Conservation (phyloP, 2,113 vertebrate genomes). For the Leptobrachium leishanense region DNA sequence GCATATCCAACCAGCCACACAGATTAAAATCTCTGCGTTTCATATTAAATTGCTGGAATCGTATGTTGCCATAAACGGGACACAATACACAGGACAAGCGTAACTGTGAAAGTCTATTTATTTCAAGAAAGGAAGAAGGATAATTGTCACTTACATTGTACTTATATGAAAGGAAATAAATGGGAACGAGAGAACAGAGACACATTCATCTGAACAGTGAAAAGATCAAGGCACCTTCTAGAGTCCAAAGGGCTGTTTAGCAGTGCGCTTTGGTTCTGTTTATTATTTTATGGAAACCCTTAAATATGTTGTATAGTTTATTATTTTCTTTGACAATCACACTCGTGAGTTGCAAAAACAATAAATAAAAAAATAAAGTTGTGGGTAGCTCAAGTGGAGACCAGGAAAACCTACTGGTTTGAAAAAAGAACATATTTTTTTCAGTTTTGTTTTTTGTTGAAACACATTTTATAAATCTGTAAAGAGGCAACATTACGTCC, state of each 20-base stretch:
- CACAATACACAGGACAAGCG: slow-evolving; percentile 16
- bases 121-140: slow-evolving; percentile 63
- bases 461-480: too few species aligned
- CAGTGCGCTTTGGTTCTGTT: slow-evolving; percentile 46
- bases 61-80: background rate
- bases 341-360: slow-evolving; percentile 29
- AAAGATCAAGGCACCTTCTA: slow-evolving; percentile 67
- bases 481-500: too few species aligned
- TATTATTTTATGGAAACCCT: slow-evolving; percentile 44
- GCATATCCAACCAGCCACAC: too few species aligned
- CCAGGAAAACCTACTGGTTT: too few species aligned
- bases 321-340: slow-evolving; percentile 24
- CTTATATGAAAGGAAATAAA: slow-evolving; percentile 60
- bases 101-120: slow-evolving; percentile 67
- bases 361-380: background rate
- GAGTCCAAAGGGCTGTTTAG: slow-evolving; percentile 57
- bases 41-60: too few species aligned
- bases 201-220: slow-evolving; percentile 64
- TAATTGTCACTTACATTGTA: slow-evolving; percentile 56
- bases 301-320: slow-evolving; percentile 12
- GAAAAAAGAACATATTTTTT: too few species aligned
- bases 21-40: background rate
- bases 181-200: slow-evolving; percentile 53
- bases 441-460: too few species aligned
- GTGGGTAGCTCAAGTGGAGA: too few species aligned